Conservation (phyloP, 2,113 vertebrate genomes). For the Galemys pyrenaicus region DNA sequence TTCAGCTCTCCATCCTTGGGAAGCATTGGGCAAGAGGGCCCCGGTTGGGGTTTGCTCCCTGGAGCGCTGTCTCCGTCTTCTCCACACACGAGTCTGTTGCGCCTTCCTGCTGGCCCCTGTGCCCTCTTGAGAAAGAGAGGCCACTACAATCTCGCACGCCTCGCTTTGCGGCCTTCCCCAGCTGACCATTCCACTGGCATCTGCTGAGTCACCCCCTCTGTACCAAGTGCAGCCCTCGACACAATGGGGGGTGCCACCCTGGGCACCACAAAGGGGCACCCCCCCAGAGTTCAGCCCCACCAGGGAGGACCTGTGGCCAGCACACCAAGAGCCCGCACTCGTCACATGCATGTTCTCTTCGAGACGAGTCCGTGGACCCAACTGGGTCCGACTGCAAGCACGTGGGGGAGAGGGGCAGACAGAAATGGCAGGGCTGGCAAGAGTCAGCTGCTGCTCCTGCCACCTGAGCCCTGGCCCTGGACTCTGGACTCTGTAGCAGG, state of each 20-base stretch:
- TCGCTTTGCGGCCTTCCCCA: background rate
- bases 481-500: background rate
- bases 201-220: background rate
- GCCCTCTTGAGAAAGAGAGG: background rate
- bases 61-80: background rate
- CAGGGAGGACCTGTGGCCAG: background rate
- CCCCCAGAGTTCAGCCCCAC: background rate
- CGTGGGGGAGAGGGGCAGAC: background rate
- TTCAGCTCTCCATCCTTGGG: background rate
- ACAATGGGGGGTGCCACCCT: background rate
- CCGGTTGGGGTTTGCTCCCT: background rate
- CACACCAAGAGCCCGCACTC: background rate
- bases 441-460: background rate
- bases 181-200: background rate
- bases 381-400: background rate
- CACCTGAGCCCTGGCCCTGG: background rate
- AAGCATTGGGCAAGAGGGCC: background rate
- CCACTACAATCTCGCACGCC: background rate
- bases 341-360: background rate
- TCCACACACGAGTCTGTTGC: background rate
- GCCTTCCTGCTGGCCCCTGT: background rate
- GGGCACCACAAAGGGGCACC: too few relatives aligned
- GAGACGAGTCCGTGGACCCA: background rate
- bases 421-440: background rate
- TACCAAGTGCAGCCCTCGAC: background rate